Evolutionary conservation across 2,888 invertebrate species (phyloP), one percentile per base, ranked within the genome.

Genomic region (Patella pellucida): DNA sequence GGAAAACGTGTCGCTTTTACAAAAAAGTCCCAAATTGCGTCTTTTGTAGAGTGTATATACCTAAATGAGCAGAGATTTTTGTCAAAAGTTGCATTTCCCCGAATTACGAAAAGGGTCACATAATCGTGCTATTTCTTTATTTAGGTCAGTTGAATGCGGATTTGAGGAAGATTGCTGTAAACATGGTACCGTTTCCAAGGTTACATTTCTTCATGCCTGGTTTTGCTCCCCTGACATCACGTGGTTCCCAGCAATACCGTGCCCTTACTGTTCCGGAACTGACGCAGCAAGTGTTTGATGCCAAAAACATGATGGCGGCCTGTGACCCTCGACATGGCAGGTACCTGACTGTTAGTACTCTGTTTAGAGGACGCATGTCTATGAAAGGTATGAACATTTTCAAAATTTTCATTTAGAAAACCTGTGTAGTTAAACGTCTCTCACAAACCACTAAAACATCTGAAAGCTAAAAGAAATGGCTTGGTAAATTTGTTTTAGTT

Each of bases 241-340:
- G 62, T 23, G 62, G 62, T 62, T 62, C 62, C 14, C 62, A 62
- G 23, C 62, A 62, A 23, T 62, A 62, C 14, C 62, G 23, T 11
- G 62, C 62, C 14, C 23, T 62, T 23, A 62, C 62, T 62, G 62
- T 62, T 23, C 62, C 62, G 23, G 62, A 62, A 62, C 23, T 62
- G 62, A 62, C 62, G 62, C 62, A 62, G 23, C 62, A 62, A 14
- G 62, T 62, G 1, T 62, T 62, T 62, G 62, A 62, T 62, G 62
- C 62, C 23, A 62, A 62, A 23, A 62, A 62, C 14, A 62, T 62
- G 62, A 62, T 62, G 62, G 62, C 62, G 19, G 62, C 62, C 23
- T 62, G 62, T 62, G 62, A 62, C 23, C 62, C 62, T n/a, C 11
- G 62, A 11, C 62, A 62, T 23, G 62, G 62, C 12, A 19, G 62